These are phyloP conservation scores for Lota lota DNA, from an alignment of 2,113 vertebrate species.

Conservation along the genomic window DNA sequence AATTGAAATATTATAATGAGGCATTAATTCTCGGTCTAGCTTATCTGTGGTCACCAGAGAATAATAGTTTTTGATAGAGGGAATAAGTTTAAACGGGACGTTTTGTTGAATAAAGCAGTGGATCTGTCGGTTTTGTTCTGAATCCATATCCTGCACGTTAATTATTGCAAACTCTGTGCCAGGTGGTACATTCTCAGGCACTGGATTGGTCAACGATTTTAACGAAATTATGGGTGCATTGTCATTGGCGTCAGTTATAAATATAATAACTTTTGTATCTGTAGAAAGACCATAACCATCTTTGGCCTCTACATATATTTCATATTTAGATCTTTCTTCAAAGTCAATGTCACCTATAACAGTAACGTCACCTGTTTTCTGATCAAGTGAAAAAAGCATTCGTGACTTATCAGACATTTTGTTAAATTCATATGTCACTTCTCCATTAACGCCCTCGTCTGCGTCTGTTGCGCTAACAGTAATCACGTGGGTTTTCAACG, in stretches of 20 bases:
- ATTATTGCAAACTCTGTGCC: constrained; percentile 51
- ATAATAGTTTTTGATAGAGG: constrained; percentile 65
- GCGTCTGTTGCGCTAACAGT: constrained; percentile 69
- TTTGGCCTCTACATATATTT: constrained; percentile 71
- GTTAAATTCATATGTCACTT: constrained; percentile 67
- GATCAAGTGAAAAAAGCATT: constrained; percentile 61
- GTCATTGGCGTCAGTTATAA: constrained; percentile 71
- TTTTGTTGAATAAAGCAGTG: constrained; percentile 54
- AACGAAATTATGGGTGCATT: constrained; percentile 66
- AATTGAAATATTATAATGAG: constrained; percentile 56
- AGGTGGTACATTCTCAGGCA: constrained; percentile 55
- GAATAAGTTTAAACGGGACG: constrained; percentile 67
- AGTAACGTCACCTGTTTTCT: constrained; percentile 67
- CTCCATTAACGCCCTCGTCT: constrained; percentile 67
- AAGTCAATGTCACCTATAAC: constrained; percentile 65
- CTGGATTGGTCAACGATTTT: constrained; percentile 57
- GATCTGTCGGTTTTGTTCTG: constrained; percentile 60
- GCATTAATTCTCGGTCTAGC: constrained; percentile 46
- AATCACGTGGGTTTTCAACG: constrained; percentile 36
- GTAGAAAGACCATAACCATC: constrained; percentile 68
- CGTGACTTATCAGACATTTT: constrained; percentile 51
- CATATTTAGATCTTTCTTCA: constrained; percentile 63
- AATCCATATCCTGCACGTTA: constrained; percentile 69
- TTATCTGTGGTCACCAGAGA: constrained; percentile 42
- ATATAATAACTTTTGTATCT: constrained; percentile 64